Evolutionary conservation across 1,140 invertebrate genomes (phyloP).

Genomic region (Bombus huntii): DNA sequence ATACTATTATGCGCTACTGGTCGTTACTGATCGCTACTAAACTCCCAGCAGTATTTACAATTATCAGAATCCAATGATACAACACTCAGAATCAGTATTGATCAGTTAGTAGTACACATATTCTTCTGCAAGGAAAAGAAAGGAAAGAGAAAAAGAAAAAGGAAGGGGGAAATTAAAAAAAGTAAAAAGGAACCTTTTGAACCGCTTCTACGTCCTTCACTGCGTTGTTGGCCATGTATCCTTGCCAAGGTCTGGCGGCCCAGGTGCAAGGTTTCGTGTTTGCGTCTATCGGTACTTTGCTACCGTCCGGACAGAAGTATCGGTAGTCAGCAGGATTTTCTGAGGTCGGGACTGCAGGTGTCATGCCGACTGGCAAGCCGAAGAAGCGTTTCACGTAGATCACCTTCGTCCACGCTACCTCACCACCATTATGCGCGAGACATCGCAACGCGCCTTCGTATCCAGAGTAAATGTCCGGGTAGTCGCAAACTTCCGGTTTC

Average conservation of each 20-base stretch:
- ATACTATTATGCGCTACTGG: too few relatives aligned
- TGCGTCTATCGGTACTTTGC: slow-evolving; percentile 84
- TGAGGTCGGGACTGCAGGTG: slow-evolving; percentile 78
- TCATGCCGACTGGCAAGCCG: slow-evolving; percentile 85
- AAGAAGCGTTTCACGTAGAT: slow-evolving; percentile 91
- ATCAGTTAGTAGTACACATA: too few relatives aligned
- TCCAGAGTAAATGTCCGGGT: slow-evolving; percentile 91
- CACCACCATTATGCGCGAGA: slow-evolving; percentile 89
- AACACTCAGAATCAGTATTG: too few relatives aligned
- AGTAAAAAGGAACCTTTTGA: slow-evolving; percentile 68
- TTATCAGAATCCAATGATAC: too few relatives aligned
- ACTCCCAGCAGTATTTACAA: too few relatives aligned
- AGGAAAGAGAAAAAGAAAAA: too few relatives aligned
- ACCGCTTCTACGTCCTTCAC: slow-evolving; percentile 80
- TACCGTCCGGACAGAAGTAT: slow-evolving; percentile 93
- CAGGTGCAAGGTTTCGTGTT: slow-evolving; percentile 88
- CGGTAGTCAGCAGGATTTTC: slow-evolving; percentile 86
- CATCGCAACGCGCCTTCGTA: slow-evolving; percentile 93
- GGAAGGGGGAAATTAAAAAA: too few relatives aligned
- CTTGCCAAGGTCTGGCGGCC: slow-evolving; percentile 92
- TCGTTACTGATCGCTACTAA: too few relatives aligned
- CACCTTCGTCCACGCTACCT: slow-evolving; percentile 93
- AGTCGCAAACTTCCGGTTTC: slow-evolving; percentile 89
- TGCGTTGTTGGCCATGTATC: slow-evolving; percentile 85
- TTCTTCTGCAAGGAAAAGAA: too few relatives aligned